Percentiles rank a stretch among this genome's conserved stretches.
These are phyloP conservation scores for Morpho helenor DNA, from an alignment of 2,888 invertebrate genomes.

Conservation along the genomic window DNA sequence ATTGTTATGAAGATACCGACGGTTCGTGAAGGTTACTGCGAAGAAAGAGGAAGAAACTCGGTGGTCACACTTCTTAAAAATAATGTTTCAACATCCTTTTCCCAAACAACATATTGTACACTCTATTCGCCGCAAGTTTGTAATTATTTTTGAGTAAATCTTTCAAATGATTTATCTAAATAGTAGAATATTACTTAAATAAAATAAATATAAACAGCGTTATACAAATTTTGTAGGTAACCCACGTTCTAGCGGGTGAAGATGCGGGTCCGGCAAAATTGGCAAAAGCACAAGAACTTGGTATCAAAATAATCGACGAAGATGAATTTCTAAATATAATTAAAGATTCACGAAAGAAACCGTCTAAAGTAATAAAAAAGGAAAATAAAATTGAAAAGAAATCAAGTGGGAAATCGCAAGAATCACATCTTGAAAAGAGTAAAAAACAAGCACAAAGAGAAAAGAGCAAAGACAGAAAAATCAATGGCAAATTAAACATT, in stretches of 20 bases:
- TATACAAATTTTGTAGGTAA: constrained; percentile 60
- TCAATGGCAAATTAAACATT: no score
- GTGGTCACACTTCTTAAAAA: no score
- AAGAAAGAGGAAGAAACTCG: no score
- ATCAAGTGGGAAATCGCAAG: constrained; percentile 8
- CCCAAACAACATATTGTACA: no score
- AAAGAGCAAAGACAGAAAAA: neutral
- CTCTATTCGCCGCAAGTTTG: no score
- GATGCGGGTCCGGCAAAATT: constrained; percentile 93
- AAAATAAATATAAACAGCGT: no score
- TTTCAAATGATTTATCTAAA: no score
- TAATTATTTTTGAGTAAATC: no score
- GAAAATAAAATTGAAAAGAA: constrained; percentile 23
- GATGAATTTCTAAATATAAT: constrained; percentile 91
- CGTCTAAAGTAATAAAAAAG: constrained; percentile 27
- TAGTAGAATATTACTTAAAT: no score
- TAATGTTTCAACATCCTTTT: no score
- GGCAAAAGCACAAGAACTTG: constrained; percentile 84
- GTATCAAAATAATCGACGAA: constrained; percentile 87
- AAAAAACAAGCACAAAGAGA: neutral
- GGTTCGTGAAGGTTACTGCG: no score
- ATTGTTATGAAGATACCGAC: no score
- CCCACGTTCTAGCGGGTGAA: constrained; percentile 90
- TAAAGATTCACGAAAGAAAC: constrained; percentile 52
- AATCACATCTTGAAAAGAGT: constrained; percentile 4